Evolutionary conservation across 2,113 vertebrate genomes (phyloP), one percentile per base, ranked within the genome.

Genomic region (Spea multiplicata): DNA sequence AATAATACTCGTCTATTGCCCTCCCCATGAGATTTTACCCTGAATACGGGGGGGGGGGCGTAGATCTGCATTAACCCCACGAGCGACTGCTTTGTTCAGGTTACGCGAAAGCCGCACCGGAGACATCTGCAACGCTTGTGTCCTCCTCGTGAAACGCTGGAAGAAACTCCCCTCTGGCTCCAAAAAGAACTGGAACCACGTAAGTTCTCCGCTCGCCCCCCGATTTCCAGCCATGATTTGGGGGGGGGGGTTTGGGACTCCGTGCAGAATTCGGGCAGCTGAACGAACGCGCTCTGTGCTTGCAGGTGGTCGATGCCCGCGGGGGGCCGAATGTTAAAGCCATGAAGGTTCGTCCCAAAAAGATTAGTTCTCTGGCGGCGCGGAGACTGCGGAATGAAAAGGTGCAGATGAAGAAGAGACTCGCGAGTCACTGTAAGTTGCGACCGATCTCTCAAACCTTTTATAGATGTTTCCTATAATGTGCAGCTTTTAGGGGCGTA

Each of bases 111-210:
- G 91, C 1, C 93, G 97, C 71, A 96, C 96, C n/a, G 97, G 97
- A 86, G 97, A 99, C 83, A 99, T 99, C 87, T 99, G 97, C 84
- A 99, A 99, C 13, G 97, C 97, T 52, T 99, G 97, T 81, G 97
- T 99, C 13, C 95, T 99, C 69, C 87, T 99, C 82, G 97, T 99
- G 86, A 99, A 99, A 85, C 91, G 97, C 72, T 99, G 97, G 96
- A 99, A 99, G 88, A 99, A 99, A 83, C 89, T 99, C 55, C 97
- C 97, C 0, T 95, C 94, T 61, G 97, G 96, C 77, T 98, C 97
- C 2, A 98, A 99, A 89, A 99, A 99, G 86, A 99, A 98, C 90
- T 99, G 97, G 97, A 99, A 98, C 90, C 97, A 99, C 0, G 97
- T 99, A 88, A 90, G 94, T 89, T 55, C 2, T 3, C 10, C 16